Conservation (phyloP, 1,140 invertebrate genomes). For the Delia radicum region DNA sequence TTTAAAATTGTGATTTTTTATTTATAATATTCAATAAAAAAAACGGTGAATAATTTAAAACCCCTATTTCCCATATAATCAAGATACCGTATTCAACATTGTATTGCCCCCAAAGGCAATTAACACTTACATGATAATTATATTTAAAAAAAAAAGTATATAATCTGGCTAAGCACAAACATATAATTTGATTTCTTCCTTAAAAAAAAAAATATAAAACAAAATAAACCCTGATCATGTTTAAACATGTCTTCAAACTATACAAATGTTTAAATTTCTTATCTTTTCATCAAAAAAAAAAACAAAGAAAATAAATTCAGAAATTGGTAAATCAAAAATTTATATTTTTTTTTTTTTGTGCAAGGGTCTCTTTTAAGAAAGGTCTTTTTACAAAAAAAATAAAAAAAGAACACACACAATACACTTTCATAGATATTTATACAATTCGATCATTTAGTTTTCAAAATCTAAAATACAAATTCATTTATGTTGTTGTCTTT, state of each 20-base stretch:
- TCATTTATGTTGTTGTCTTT: background rate
- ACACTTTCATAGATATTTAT: no score
- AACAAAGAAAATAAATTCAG: background rate
- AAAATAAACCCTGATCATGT: background rate
- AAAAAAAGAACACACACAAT: background rate
- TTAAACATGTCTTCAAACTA: background rate
- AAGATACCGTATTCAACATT: background rate
- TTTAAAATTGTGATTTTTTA: background rate
- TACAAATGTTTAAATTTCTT: background rate
- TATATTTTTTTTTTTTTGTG: background rate
- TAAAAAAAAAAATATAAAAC: background rate
- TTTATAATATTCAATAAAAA: background rate
- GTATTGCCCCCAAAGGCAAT: background rate
- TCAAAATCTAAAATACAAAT: background rate
- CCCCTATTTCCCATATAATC: constrained; percentile 1
- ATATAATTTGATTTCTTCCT: background rate
- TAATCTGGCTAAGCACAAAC: background rate
- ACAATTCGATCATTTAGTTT: background rate
- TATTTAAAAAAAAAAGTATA: background rate
- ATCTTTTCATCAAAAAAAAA: background rate
- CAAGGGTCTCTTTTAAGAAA: background rate
- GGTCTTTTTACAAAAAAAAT: background rate
- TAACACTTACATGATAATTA: constrained; percentile 16
- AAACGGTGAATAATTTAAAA: background rate
- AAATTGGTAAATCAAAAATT: background rate